These are phyloP conservation scores for Cyanistes caeruleus DNA, from an alignment of 2,113 vertebrate genomes.

Conservation along the genomic window DNA sequence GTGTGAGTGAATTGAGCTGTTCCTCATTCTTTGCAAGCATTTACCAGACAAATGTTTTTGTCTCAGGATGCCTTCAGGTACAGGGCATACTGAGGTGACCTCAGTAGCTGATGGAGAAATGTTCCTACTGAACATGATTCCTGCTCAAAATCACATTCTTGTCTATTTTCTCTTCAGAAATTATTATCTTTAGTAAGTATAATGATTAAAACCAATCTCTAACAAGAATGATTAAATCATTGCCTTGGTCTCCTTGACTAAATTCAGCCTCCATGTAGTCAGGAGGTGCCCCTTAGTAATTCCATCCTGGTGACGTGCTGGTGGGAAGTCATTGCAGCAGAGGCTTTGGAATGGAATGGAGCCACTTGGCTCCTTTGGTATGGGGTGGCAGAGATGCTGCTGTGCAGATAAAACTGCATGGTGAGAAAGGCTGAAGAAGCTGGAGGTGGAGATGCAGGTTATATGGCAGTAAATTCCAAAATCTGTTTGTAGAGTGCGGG, in stretches of 20 bases:
- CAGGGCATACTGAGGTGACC: accelerated
- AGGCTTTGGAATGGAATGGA: background rate
- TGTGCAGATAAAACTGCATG: background rate
- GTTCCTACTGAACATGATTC: background rate
- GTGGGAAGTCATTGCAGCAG: background rate
- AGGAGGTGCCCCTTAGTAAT: background rate
- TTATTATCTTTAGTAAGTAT: background rate
- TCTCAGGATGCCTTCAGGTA: background rate
- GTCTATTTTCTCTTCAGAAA: background rate
- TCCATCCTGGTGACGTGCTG: accelerated
- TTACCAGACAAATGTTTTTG: background rate
- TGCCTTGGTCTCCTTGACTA: background rate
- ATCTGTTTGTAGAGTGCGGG: background rate
- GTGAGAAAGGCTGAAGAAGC: background rate
- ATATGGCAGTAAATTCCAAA: background rate
- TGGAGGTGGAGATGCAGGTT: background rate
- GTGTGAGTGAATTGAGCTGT: background rate
- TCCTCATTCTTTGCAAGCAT: background rate
- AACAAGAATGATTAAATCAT: background rate
- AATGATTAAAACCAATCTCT: background rate
- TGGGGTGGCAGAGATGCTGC: background rate
- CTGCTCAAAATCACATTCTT: background rate
- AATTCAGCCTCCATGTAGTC: background rate
- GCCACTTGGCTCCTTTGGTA: background rate
- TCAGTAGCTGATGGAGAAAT: background rate